A percentile compares a stretch with the other conserved stretches of the same genome.
phyloP scores from a whole-genome alignment of 2,113 vertebrate genomes.

The Peromyscus maniculatus region DNA sequence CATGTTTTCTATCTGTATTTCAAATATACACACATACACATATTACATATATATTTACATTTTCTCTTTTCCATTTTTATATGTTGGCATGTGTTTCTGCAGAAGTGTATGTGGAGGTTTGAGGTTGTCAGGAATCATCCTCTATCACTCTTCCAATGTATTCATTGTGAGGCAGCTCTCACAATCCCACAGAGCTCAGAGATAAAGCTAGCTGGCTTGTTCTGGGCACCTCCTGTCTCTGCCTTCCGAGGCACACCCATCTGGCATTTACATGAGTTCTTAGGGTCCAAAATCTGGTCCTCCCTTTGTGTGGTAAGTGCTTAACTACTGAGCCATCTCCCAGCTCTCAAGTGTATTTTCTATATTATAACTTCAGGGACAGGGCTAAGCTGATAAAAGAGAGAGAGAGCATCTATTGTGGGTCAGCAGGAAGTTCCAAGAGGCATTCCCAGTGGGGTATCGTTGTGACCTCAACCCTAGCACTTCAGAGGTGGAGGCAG shows the following conservation, averaged over 20 bases:
- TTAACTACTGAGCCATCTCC: neutral
- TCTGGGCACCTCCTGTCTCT: neutral
- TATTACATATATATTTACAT: neutral
- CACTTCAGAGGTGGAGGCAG: neutral
- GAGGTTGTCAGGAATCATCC: neutral
- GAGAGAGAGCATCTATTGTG: neutral
- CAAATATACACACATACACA: neutral
- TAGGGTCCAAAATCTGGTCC: neutral
- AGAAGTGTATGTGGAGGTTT: neutral
- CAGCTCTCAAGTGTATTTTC: neutral
- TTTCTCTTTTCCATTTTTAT: neutral
- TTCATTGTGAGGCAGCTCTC: neutral
- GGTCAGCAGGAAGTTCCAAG: conserved; percentile 32
- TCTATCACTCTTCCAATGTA: neutral
- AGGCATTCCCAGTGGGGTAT: neutral
- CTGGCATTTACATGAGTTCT: neutral
- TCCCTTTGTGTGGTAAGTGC: neutral
- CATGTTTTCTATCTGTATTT: conserved; percentile 37
- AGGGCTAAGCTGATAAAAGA: neutral
- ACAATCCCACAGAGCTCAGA: neutral
- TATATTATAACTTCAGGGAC: neutral
- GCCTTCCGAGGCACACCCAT: neutral
- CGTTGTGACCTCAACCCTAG: neutral
- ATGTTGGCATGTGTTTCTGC: neutral
- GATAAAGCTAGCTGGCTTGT: neutral